phyloP scores from a whole-genome alignment of 2,113 vertebrate genomes.

The Lota lota region DNA sequence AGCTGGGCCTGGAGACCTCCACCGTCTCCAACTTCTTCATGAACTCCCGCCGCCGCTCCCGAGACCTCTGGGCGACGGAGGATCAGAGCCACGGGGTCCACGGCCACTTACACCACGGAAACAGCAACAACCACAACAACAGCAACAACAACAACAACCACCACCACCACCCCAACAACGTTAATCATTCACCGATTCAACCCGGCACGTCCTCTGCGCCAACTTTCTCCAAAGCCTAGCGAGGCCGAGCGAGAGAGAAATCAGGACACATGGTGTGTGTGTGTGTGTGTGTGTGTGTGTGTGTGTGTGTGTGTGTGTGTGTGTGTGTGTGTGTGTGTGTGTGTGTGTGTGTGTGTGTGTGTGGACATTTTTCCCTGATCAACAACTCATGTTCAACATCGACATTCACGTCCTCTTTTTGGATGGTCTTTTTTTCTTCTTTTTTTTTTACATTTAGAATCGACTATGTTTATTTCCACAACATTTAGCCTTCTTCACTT shows the following conservation, averaged over 20 bases:
- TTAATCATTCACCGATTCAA: constrained; percentile 77
- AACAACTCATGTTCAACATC: no score
- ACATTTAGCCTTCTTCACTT: no score
- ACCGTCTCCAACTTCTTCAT: constrained; percentile 99
- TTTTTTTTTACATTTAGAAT: no score
- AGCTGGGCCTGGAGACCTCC: constrained; percentile 94
- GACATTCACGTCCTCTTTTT: no score
- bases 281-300: no score
- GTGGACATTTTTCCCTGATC: no score
- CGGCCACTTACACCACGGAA: constrained; percentile 50
- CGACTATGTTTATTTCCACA: no score
- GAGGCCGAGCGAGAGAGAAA: constrained; percentile 5
- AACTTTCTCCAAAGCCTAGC: constrained; percentile 95
- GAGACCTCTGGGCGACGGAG: constrained; percentile 87
- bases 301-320: no score
- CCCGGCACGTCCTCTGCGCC: constrained; percentile 78
- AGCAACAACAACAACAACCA: constrained; percentile 57
- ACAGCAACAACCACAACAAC: constrained; percentile 59
- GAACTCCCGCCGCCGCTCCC: constrained; percentile 93
- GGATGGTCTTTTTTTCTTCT: no score
- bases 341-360: no score
- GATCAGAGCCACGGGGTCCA: constrained; percentile 59
- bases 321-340: no score
- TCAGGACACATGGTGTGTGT: not conserved
- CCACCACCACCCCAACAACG: constrained; percentile 60